Conservation (phyloP, 92 coral and sea anemone genomes). For the Desmophyllum pertusum region DNA sequence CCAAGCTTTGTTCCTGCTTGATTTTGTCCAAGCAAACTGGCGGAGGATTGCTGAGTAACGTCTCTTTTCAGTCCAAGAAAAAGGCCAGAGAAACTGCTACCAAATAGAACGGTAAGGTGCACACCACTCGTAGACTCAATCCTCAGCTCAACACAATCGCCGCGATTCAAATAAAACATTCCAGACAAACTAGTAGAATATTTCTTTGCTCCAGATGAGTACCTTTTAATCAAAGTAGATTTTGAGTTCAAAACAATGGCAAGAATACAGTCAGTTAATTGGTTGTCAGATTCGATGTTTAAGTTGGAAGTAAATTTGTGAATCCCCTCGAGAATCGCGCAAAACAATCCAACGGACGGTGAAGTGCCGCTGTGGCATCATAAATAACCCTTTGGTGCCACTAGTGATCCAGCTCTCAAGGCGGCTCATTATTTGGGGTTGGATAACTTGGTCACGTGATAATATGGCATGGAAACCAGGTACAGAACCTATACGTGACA, state of each 20-base stretch:
- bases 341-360: conserved; percentile 51
- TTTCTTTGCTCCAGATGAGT: too few relatives aligned
- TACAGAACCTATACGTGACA: too few relatives aligned
- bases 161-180: conserved; percentile 38
- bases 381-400: conserved; percentile 34
- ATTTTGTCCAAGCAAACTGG: conserved; percentile 14
- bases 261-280: too few relatives aligned
- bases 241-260: conserved; percentile 18
- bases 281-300: too few relatives aligned
- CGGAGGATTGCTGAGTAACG: conserved; percentile 11
- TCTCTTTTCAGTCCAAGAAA: conserved; percentile 18
- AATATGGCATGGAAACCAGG: conserved; percentile 64
- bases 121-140: conserved; percentile 1
- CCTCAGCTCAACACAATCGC: conserved; percentile 47
- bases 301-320: conserved; percentile 42
- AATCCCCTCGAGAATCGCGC: conserved; percentile 52
- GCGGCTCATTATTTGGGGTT: conserved; percentile 11
- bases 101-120: not conserved
- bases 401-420: conserved; percentile 36
- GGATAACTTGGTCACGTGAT: conserved; percentile 18
- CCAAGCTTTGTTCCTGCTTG: conserved; percentile 33
- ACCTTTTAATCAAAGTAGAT: conserved; percentile 13
- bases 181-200: conserved; percentile 40
- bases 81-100: conserved; percentile 53
- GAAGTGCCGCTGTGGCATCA: conserved; percentile 43